A percentile compares a stretch with the other conserved stretches of the same genome.
Evolutionary conservation across 2,113 vertebrate species (phyloP).

Genomic region (Campylomormyrus tamandua): DNA sequence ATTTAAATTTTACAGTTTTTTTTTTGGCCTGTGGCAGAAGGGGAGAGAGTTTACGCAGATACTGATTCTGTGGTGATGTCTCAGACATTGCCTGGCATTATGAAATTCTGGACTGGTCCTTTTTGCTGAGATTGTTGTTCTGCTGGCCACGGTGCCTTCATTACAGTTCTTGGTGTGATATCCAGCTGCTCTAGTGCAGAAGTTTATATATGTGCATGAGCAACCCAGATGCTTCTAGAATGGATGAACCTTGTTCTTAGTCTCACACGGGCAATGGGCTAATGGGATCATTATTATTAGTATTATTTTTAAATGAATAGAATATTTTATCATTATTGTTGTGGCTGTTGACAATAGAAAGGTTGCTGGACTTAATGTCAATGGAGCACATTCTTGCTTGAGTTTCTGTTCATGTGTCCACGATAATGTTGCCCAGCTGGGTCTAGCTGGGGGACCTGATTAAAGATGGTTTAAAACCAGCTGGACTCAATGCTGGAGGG

Average conservation of each 20-base stretch:
- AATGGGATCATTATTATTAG: not conserved
- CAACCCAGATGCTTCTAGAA: not conserved
- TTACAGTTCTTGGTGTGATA: not conserved
- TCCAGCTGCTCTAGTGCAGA: not conserved
- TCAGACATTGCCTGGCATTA: not conserved
- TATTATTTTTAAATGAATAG: not conserved
- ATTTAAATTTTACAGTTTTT: not conserved
- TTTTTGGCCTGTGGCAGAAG: not conserved
- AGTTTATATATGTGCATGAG: not conserved
- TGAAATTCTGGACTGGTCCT: not conserved
- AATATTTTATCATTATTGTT: not conserved
- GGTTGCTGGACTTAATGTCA: not conserved
- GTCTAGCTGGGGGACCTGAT: not conserved
- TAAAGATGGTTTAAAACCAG: conserved; percentile 1
- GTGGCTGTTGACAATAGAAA: not conserved
- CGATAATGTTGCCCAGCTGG: not conserved
- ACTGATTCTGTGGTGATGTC: not conserved
- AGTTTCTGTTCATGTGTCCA: not conserved
- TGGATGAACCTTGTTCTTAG: not conserved
- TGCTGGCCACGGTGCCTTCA: not conserved
- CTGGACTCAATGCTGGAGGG: not conserved
- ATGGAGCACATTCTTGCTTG: not conserved
- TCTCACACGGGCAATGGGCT: not conserved
- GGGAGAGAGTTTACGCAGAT: not conserved
- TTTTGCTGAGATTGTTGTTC: not conserved